These are phyloP conservation scores for Corydoras sp. DNA, from an alignment of 2,113 vertebrate species.

Conservation along the genomic window DNA sequence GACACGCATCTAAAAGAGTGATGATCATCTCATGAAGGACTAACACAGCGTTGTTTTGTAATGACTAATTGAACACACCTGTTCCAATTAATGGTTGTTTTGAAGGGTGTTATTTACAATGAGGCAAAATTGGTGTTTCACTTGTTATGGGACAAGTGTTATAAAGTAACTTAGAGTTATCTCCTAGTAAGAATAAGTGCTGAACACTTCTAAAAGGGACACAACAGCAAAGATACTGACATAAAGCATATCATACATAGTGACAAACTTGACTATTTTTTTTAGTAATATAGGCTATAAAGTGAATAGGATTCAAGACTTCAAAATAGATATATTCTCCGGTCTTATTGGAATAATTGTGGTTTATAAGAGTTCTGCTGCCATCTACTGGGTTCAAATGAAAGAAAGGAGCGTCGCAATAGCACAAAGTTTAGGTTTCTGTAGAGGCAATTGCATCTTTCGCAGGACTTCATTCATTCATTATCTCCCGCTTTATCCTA, in stretches of 20 bases:
- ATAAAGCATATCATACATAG: no score
- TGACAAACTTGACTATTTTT: no score
- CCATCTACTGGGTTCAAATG: constrained; percentile 26
- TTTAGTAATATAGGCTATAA: background rate
- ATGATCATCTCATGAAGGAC: background rate
- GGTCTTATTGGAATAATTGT: background rate
- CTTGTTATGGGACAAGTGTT: background rate
- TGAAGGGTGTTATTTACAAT: background rate
- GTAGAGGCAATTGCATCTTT: no score
- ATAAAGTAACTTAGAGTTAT: no score
- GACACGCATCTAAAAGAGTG: background rate
- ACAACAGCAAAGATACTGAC: no score
- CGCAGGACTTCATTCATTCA: no score
- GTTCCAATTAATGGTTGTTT: background rate
- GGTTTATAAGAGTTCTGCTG: constrained; percentile 14
- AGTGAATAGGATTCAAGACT: background rate
- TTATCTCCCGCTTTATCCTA: no score
- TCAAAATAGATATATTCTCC: background rate
- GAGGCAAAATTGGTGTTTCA: background rate
- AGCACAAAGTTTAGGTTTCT: no score
- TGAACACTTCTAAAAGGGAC: no score
- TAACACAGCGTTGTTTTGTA: background rate
- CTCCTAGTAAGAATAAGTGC: no score
- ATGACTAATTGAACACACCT: background rate
- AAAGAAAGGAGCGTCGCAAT: no score